phyloP scores from a whole-genome alignment of 2,888 invertebrate genomes.

The Drosophila setosimentum region DNA sequence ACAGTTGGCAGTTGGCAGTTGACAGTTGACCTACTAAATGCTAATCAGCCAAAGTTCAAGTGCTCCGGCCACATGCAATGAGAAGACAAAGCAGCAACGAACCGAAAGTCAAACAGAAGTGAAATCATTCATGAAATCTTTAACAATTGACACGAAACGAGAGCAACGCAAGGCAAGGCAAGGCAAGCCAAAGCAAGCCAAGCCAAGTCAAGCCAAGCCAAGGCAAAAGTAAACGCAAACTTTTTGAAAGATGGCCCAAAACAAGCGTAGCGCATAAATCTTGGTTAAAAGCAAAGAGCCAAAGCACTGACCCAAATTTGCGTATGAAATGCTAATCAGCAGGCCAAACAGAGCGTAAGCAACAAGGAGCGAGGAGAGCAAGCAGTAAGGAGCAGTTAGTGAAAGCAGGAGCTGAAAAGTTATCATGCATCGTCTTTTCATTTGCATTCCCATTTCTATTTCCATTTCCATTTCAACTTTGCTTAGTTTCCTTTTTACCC shows the following conservation, averaged over 20 bases:
- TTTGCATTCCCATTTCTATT: slow-evolving; percentile 31
- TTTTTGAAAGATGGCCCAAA: slow-evolving; percentile 18
- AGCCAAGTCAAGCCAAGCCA: neutral
- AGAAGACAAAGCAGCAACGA: neutral
- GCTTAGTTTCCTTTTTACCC: slow-evolving; percentile 22
- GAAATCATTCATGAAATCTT: slow-evolving; percentile 80
- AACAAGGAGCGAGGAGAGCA: neutral
- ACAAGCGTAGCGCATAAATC: slow-evolving; percentile 56
- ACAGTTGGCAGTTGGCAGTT: neutral
- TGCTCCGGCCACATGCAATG: slow-evolving; percentile 13
- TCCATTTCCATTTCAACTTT: slow-evolving; percentile 35
- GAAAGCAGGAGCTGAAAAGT: slow-evolving; percentile 33
- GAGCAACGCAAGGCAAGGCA: slow-evolving; percentile 34
- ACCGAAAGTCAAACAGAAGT: slow-evolving; percentile 71
- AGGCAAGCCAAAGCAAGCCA: neutral
- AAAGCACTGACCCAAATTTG: slow-evolving; percentile 58
- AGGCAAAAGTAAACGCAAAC: neutral
- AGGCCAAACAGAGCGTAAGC: slow-evolving; percentile 37
- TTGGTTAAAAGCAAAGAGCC: slow-evolving; percentile 36
- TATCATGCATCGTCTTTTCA: slow-evolving; percentile 49
- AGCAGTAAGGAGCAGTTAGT: slow-evolving; percentile 16
- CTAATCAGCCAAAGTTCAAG: slow-evolving; percentile 71
- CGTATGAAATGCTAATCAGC: slow-evolving; percentile 65
- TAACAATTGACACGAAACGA: slow-evolving; percentile 67
- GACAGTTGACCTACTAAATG: slow-evolving; percentile 76